A percentile compares a stretch with the other conserved stretches of the same genome.
phyloP scores from a whole-genome alignment of 2,797 vertebrate genomes.

The Melanitta fusca region DNA sequence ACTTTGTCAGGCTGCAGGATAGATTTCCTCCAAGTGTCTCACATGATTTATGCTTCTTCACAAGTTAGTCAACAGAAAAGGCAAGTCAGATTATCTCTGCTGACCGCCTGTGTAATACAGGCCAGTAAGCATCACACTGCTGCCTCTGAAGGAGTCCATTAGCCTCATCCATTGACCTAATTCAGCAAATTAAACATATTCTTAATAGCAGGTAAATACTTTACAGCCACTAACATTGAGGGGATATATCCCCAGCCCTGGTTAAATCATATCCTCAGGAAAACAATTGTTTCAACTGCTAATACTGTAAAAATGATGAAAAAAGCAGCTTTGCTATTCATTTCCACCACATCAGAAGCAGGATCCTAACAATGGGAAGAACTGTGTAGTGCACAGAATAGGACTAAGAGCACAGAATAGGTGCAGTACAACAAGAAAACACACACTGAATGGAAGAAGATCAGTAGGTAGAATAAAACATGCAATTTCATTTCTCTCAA shows the following conservation, averaged over 20 bases:
- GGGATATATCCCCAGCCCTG: background rate
- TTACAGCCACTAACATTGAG: background rate
- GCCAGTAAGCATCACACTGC: background rate
- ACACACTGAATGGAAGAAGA: accelerated
- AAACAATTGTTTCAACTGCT: background rate
- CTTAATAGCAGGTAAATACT: background rate
- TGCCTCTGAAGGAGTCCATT: background rate
- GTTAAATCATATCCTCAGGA: background rate
- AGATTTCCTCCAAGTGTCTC: background rate
- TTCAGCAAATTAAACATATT: background rate
- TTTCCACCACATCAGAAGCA: background rate
- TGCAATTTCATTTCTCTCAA: background rate
- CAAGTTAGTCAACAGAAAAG: background rate
- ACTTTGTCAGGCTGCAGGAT: accelerated
- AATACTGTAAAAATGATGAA: background rate
- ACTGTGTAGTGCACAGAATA: background rate
- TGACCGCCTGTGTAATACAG: background rate
- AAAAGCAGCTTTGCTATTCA: background rate
- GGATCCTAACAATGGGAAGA: background rate
- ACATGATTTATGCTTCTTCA: background rate
- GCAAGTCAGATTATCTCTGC: background rate
- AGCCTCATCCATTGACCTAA: background rate
- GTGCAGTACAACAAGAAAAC: background rate
- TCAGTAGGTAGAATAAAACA: background rate
- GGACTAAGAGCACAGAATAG: background rate